Percentiles rank a stretch among this genome's conserved stretches.
Conservation (phyloP, 2,888 invertebrate genomes). For the Dicyrtomina minuta region DNA sequence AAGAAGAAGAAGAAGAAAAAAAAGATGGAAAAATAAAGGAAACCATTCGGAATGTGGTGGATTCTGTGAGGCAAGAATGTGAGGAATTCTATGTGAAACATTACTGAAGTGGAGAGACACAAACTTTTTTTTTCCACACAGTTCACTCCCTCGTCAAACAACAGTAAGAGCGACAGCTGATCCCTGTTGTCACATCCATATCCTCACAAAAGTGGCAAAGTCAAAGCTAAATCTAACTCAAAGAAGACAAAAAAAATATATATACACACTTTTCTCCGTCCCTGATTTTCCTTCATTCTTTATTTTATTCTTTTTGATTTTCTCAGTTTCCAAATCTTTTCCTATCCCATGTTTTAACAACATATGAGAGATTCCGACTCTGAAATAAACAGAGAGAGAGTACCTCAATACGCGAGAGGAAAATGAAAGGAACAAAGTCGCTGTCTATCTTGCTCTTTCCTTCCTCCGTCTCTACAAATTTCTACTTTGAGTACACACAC, state of each 20-base stretch:
- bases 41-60: slow-evolving; percentile 35
- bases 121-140: background rate
- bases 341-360: background rate
- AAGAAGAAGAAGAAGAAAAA: background rate
- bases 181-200: no score
- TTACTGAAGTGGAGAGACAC: no score
- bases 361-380: no score
- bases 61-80: slow-evolving; percentile 24
- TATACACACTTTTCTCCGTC: background rate
- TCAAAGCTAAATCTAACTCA: background rate
- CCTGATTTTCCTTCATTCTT: background rate
- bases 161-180: background rate
- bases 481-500: no score
- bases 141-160: background rate
- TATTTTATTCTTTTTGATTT: background rate
- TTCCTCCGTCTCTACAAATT: no score
- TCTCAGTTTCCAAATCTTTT: no score
- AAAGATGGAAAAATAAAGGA: slow-evolving; percentile 1
- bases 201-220: background rate
- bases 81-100: no score
- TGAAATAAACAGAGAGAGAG: no score
- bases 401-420: background rate
- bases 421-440: background rate
- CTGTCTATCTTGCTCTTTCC: no score
- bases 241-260: background rate